Percentiles rank a stretch among this genome's conserved stretches.
These are phyloP conservation scores for Rotaria socialis DNA, from an alignment of 2,888 invertebrate genomes.

Conservation along the genomic window DNA sequence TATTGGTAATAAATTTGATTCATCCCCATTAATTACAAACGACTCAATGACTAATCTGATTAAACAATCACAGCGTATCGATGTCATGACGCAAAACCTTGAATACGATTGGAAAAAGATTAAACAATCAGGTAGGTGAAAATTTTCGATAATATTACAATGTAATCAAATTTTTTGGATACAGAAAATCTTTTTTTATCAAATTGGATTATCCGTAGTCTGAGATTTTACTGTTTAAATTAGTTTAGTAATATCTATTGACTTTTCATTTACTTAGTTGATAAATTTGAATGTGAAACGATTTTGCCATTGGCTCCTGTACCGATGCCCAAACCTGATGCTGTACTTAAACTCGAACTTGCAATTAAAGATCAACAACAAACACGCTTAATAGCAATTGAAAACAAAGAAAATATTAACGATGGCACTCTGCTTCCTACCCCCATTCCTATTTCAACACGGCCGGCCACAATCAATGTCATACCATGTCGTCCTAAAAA, in stretches of 20 bases:
- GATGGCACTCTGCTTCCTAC: background rate
- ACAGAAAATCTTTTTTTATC: too few relatives aligned
- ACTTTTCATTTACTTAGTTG: background rate
- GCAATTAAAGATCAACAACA: background rate
- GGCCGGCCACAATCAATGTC: background rate
- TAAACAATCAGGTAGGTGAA: background rate
- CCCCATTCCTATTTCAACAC: background rate
- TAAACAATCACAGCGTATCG: slow-evolving; percentile 16
- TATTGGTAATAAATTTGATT: background rate
- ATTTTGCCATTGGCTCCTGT: background rate
- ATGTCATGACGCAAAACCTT: background rate
- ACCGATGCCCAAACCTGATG: background rate
- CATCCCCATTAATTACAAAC: background rate
- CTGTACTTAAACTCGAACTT: background rate
- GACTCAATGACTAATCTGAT: background rate
- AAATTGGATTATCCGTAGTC: too few relatives aligned
- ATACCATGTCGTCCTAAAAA: background rate
- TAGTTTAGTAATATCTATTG: too few relatives aligned
- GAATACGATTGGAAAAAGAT: slow-evolving; percentile 10
- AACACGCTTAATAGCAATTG: background rate
- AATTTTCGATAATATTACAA: background rate
- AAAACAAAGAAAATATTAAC: slow-evolving; percentile 25
- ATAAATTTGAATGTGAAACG: slow-evolving; percentile 15
- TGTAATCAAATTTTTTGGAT: too few relatives aligned
- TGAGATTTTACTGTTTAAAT: background rate